These are phyloP conservation scores for Thymallus thymallus DNA, from an alignment of 2,113 vertebrate species.

Conservation along the genomic window DNA sequence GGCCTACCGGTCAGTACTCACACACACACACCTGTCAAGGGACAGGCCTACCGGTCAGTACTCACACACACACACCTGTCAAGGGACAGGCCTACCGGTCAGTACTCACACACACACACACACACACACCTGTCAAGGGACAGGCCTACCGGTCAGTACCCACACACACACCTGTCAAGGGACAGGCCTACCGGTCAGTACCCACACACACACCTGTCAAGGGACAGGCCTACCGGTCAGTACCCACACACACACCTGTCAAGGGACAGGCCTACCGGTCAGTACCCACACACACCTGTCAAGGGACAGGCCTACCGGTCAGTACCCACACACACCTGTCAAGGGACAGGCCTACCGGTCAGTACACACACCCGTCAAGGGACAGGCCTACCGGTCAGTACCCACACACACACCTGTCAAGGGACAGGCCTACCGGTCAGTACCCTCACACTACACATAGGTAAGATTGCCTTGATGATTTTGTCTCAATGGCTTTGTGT, in stretches of 20 bases:
- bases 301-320: no score
- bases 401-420: background rate
- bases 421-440: conserved; percentile 92
- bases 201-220: background rate
- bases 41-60: no score
- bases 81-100: no score
- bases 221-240: no score
- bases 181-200: no score
- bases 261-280: no score
- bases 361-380: conserved; percentile 73
- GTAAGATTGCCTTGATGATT: background rate
- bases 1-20: no score
- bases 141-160: no score
- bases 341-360: conserved; percentile 42
- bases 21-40: background rate
- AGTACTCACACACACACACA: no score
- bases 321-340: background rate
- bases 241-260: background rate
- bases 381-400: conserved; percentile 90
- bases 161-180: background rate
- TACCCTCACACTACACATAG: background rate
- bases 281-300: background rate
- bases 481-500: background rate
- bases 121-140: background rate
- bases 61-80: background rate